Conservation (phyloP, 2,797 vertebrate genomes). For the Champsocephalus esox region DNA sequence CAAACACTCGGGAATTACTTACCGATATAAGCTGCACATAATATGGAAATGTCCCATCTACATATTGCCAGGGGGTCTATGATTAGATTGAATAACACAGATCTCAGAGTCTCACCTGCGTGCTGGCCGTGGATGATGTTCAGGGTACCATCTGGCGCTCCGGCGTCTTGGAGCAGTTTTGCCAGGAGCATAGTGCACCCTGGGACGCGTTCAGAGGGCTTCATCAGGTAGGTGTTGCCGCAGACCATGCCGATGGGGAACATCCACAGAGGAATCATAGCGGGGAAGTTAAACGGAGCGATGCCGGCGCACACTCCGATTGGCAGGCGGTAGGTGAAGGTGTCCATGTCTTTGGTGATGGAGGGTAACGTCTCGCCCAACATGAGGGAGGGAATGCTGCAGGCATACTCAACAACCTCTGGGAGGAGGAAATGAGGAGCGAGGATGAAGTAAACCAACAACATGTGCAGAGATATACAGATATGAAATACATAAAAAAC, state of each 20-base stretch:
- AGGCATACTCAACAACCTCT: conserved; percentile 98
- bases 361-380: conserved; percentile 96
- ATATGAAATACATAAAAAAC: not conserved
- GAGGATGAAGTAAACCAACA: not conserved
- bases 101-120: conserved; percentile 81
- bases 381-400: conserved; percentile 96
- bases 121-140: conserved; percentile 98
- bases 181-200: conserved; percentile 95
- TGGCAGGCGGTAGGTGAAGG: conserved; percentile 93
- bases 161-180: conserved; percentile 93
- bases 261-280: conserved; percentile 99
- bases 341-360: conserved; percentile 99
- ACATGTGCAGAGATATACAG: not conserved
- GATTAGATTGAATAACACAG: conserved; percentile 32
- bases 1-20: conserved; percentile 36
- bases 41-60: conserved; percentile 59
- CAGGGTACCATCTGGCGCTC: conserved; percentile 93
- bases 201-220: conserved; percentile 96
- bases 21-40: conserved; percentile 27
- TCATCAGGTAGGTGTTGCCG: conserved; percentile 97
- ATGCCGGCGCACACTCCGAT: conserved; percentile 96
- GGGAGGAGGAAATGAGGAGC: conserved; percentile 58
- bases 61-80: conserved; percentile 44
- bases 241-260: conserved; percentile 97
- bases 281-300: conserved; percentile 97